Evolutionary conservation across 2,113 vertebrate genomes (phyloP).

Genomic region (Aleadryas rufinucha): DNA sequence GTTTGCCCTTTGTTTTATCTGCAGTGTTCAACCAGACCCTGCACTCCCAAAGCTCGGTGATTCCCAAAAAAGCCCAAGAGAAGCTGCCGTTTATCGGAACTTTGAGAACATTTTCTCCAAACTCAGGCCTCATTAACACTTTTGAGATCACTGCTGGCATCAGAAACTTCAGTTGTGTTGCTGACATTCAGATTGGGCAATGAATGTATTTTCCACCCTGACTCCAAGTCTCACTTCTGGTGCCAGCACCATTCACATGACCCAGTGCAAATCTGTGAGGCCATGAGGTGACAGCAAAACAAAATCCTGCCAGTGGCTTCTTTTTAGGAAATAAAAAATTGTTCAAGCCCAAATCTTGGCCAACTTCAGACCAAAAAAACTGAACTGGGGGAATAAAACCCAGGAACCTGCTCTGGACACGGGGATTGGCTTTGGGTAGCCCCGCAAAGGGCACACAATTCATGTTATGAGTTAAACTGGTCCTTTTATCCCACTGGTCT

Average conservation of each 20-base stretch:
- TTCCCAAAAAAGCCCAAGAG: not conserved
- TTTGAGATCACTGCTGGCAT: not conserved
- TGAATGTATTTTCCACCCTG: not conserved
- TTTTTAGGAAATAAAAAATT: not conserved
- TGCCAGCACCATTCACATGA: not conserved
- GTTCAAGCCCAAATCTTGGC: not conserved
- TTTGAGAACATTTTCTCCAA: not conserved
- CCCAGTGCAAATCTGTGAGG: not conserved
- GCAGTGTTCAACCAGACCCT: not conserved
- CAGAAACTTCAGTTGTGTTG: not conserved
- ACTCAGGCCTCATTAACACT: not conserved
- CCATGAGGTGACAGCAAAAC: not conserved
- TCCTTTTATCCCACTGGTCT: not conserved
- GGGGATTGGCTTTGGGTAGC: not conserved
- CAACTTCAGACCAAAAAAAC: not conserved
- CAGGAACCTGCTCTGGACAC: not conserved
- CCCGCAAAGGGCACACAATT: not conserved
- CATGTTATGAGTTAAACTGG: fast-evolving
- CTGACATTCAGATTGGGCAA: constrained; percentile 32
- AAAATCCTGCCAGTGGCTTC: not conserved
- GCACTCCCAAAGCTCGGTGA: not conserved
- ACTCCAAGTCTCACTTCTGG: constrained; percentile 3
- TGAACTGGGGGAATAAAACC: not conserved
- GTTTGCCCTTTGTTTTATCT: not conserved
- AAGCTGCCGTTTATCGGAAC: not conserved